These are phyloP conservation scores for Zoroaster sp. DNA, from an alignment of 53 echinoderm and acorn worm species.

Conservation along the genomic window DNA sequence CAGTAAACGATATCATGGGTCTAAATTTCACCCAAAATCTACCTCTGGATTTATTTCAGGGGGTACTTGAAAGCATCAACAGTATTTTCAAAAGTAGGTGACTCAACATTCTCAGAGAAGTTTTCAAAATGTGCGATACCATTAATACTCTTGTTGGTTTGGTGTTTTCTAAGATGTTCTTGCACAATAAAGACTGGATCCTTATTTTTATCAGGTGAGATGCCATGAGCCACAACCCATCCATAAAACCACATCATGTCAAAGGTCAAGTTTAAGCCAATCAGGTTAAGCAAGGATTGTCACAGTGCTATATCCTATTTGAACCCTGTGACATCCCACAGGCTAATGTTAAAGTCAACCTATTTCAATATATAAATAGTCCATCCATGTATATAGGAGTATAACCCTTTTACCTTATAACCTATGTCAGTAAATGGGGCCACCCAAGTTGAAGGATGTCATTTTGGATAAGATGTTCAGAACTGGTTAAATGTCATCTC, in stretches of 20 bases:
- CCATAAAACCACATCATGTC: neutral
- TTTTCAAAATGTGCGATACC: no score
- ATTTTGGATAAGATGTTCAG: neutral
- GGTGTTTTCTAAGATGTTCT: no score
- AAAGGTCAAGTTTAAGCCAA: slow-evolving; percentile 5
- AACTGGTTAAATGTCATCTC: no score
- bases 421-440: neutral
- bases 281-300: neutral
- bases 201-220: no score
- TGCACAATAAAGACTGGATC: no score
- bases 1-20: no score
- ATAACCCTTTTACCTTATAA: neutral
- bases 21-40: no score
- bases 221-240: neutral
- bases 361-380: neutral
- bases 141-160: no score
- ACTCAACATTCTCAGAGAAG: no score
- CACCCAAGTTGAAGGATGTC: neutral
- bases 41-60: no score
- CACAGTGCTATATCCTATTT: neutral
- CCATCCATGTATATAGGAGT: neutral
- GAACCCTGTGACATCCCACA: neutral
- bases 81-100: no score
- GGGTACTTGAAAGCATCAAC: no score
- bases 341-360: neutral